A percentile compares a stretch with the other conserved stretches of the same genome.
These are phyloP conservation scores for Willowsia nigromaculata DNA, from an alignment of 2,888 invertebrate genomes.

Conservation along the genomic window DNA sequence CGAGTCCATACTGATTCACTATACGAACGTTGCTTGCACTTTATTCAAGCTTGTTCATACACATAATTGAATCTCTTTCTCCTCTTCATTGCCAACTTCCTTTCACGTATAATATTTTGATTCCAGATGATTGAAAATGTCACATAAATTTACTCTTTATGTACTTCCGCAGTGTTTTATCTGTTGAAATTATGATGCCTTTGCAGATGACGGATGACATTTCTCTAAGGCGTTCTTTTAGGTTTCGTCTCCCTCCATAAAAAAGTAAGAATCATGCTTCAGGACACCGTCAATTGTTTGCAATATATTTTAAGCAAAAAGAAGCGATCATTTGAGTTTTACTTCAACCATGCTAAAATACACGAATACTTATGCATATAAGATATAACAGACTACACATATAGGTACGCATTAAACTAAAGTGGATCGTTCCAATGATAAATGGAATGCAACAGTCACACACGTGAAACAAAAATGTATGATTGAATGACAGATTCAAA, in stretches of 20 bases:
- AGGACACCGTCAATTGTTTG: neutral
- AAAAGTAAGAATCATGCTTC: neutral
- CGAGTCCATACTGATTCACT: neutral
- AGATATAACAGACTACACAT: too few species aligned
- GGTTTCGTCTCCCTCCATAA: neutral
- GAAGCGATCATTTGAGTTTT: neutral
- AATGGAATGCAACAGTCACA: constrained; percentile 53
- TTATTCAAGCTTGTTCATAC: neutral
- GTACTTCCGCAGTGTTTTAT: constrained; percentile 13
- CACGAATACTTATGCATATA: too few species aligned
- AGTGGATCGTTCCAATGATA: neutral
- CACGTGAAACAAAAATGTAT: constrained; percentile 1
- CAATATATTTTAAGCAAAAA: neutral
- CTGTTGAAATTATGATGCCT: constrained; percentile 6
- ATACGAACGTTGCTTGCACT: too few species aligned
- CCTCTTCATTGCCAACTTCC: constrained; percentile 33
- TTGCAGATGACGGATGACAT: neutral
- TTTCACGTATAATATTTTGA: constrained; percentile 55
- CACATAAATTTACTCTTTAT: constrained; percentile 58
- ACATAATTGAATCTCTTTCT: neutral
- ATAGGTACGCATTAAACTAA: too few species aligned
- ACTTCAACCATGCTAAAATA: neutral
- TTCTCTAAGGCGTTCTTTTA: neutral
- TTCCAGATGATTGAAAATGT: constrained; percentile 63
- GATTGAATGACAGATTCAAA: constrained; percentile 59